These are phyloP conservation scores for Notechis scutatus DNA, from an alignment of 2,113 vertebrate genomes.

Conservation along the genomic window DNA sequence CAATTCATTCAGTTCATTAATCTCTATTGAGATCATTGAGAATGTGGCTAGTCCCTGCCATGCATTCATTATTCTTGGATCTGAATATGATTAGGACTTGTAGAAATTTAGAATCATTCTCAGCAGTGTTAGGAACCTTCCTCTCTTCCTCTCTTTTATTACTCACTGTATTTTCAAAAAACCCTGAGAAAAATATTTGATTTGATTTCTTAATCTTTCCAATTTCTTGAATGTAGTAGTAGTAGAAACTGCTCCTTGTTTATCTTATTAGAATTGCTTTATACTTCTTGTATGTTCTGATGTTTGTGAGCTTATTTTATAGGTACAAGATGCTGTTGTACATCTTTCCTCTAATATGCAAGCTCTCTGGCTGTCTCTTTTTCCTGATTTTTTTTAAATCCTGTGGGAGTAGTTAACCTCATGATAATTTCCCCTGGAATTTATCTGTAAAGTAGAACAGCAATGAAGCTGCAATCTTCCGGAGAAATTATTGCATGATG, in stretches of 20 bases:
- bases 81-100: background rate
- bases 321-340: background rate
- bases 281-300: background rate
- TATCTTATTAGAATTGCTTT: background rate
- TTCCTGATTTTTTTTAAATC: background rate
- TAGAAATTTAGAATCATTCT: background rate
- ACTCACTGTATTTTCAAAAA: background rate
- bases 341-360: background rate
- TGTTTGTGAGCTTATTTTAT: background rate
- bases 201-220: background rate
- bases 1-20: background rate
- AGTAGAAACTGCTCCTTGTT: background rate
- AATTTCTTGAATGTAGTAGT: background rate
- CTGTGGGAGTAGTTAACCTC: background rate
- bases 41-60: background rate
- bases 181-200: background rate
- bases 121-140: background rate
- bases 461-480: background rate
- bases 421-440: background rate
- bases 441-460: background rate
- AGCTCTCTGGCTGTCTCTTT: background rate
- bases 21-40: background rate
- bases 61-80: background rate
- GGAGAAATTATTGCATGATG: background rate
- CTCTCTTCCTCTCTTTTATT: background rate